Evolutionary conservation across 2,797 vertebrate species (phyloP).

Genomic region (Siniperca obscura): DNA sequence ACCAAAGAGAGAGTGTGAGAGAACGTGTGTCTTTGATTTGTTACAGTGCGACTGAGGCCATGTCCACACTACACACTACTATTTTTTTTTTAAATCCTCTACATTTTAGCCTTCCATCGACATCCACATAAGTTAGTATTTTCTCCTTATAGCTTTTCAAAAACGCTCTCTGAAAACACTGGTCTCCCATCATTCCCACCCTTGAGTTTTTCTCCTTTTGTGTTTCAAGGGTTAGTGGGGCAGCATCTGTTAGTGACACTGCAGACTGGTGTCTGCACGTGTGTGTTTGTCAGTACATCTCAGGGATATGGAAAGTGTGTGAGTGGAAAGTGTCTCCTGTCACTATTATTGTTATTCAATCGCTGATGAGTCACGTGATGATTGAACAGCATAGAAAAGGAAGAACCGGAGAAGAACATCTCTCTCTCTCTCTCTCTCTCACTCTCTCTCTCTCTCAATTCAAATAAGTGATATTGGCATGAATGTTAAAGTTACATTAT

Average conservation of each 20-base stretch:
- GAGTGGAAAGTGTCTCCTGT: slow-evolving; percentile 43
- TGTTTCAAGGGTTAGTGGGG: slow-evolving; percentile 16
- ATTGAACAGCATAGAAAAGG: slow-evolving; percentile 13
- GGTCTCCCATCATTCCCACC: not conserved
- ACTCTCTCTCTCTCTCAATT: too few species aligned
- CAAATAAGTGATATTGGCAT: too few species aligned
- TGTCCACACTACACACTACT: not conserved
- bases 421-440: not conserved
- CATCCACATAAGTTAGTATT: not conserved
- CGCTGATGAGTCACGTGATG: slow-evolving; percentile 23
- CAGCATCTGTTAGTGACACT: slow-evolving; percentile 62
- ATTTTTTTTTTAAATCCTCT: not conserved
- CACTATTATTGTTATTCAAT: slow-evolving; percentile 43
- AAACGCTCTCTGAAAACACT: not conserved
- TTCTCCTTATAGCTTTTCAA: not conserved
- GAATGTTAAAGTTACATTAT: too few species aligned
- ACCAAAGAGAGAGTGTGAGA: slow-evolving; percentile 40
- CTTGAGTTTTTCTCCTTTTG: slow-evolving; percentile 9
- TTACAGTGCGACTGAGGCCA: slow-evolving; percentile 14
- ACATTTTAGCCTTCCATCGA: not conserved
- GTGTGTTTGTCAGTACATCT: slow-evolving; percentile 48
- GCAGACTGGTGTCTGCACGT: slow-evolving; percentile 1
- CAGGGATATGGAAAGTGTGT: slow-evolving; percentile 49
- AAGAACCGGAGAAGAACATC: not conserved
- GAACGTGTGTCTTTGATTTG: slow-evolving; percentile 37